Conservation (phyloP, 2,888 invertebrate genomes). For the Drosophila yooni region DNA sequence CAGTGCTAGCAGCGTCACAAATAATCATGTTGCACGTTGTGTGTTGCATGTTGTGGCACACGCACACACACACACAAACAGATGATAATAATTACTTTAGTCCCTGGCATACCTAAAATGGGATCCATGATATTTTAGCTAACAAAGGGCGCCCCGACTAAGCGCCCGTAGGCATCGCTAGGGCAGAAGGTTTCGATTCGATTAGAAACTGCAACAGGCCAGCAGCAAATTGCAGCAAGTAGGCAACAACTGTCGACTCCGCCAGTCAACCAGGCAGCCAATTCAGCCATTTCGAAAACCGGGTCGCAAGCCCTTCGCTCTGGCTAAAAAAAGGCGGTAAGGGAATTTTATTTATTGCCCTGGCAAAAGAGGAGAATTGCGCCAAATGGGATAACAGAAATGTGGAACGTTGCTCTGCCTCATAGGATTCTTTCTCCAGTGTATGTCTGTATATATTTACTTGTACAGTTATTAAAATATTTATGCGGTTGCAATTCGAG, state of each 20-base stretch:
- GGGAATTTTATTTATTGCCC: slow-evolving; percentile 54
- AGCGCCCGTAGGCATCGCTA: slow-evolving; percentile 73
- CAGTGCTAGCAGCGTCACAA: slow-evolving; percentile 7
- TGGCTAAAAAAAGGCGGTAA: slow-evolving; percentile 25
- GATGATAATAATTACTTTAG: slow-evolving; percentile 38
- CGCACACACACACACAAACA: slow-evolving; percentile 3
- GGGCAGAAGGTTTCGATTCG: slow-evolving; percentile 85
- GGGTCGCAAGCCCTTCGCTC: slow-evolving; percentile 58
- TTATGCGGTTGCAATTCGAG: background rate
- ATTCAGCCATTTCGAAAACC: slow-evolving; percentile 41
- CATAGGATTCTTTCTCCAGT: background rate
- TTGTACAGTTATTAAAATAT: background rate
- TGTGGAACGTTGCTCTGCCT: background rate
- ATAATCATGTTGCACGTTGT: slow-evolving; percentile 64
- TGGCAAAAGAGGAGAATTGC: slow-evolving; percentile 19
- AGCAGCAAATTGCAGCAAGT: slow-evolving; percentile 76
- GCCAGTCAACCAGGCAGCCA: slow-evolving; percentile 19
- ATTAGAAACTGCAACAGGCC: slow-evolving; percentile 84
- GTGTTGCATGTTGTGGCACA: slow-evolving; percentile 49
- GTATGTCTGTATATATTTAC: too few relatives aligned
- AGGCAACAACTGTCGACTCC: slow-evolving; percentile 39
- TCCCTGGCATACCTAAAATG: slow-evolving; percentile 23
- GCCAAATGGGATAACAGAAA: slow-evolving; percentile 13
- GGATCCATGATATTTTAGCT: slow-evolving; percentile 64
- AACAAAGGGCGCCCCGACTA: slow-evolving; percentile 66